Percentiles rank a stretch among this genome's conserved stretches.
Conservation (phyloP, 2,113 vertebrate genomes). For the Engystomops pustulosus region DNA sequence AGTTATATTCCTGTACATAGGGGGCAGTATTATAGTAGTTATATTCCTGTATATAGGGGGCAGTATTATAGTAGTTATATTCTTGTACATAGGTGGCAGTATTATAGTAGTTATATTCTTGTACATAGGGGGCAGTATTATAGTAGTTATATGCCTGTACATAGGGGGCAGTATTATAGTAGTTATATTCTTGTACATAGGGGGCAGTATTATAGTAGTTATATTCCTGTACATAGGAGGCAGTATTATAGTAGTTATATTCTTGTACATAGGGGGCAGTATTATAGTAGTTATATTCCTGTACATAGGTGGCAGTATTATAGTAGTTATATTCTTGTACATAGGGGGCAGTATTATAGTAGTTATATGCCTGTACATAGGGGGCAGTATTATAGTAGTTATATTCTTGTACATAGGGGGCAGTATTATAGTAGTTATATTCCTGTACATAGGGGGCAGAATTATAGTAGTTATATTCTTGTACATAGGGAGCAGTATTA, state of each 20-base stretch:
- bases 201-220: conserved; percentile 10
- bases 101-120: conserved; percentile 8
- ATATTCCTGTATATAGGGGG: conserved; percentile 2
- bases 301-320: neutral
- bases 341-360: conserved; percentile 15
- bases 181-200: neutral
- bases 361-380: conserved; percentile 1
- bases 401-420: neutral
- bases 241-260: too few species aligned
- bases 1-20: conserved; percentile 4
- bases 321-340: conserved; percentile 13
- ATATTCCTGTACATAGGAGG: neutral
- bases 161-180: conserved; percentile 3
- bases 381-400: conserved; percentile 1
- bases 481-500: neutral
- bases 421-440: conserved; percentile 7
- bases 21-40: neutral
- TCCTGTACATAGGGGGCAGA: conserved; percentile 4
- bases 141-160: conserved; percentile 12
- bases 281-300: too few species aligned
- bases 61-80: conserved; percentile 12
- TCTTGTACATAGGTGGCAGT: neutral
- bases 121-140: neutral
- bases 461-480: too few species aligned
- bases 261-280: too few species aligned